A percentile compares a stretch with the other conserved stretches of the same genome.
Conservation (phyloP, 2,888 invertebrate species). For the Corbicula japonica region DNA sequence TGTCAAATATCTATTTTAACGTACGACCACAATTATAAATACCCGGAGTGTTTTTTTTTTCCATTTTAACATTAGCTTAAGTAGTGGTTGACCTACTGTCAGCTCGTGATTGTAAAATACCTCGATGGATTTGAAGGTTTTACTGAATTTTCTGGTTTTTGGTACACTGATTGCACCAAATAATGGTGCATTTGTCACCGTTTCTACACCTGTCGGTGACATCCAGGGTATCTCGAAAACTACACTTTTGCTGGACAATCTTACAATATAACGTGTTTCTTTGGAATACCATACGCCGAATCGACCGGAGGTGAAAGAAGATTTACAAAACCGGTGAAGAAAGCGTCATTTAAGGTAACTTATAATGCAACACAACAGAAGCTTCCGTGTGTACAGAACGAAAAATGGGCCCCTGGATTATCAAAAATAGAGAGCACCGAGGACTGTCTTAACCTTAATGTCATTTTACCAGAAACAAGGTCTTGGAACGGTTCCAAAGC, state of each 20-base stretch:
- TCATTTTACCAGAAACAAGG: slow-evolving; percentile 18
- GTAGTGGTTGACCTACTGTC: no score
- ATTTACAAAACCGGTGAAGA: slow-evolving; percentile 38
- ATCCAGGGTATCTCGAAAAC: slow-evolving; percentile 7
- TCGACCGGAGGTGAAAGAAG: slow-evolving; percentile 15
- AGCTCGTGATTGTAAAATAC: no score
- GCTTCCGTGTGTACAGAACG: slow-evolving; percentile 19
- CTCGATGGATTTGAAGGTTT: no score
- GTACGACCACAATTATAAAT: no score
- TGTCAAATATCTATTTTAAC: no score
- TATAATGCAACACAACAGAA: slow-evolving; percentile 7
- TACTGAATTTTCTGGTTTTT: no score
- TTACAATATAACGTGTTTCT: background rate
- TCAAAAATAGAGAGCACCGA: slow-evolving; percentile 4
- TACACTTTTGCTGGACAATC: background rate
- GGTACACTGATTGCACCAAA: no score
- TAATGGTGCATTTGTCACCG: slow-evolving; percentile 13
- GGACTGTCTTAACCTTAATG: slow-evolving; percentile 43
- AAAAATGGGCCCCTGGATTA: background rate
- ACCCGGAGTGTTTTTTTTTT: no score
- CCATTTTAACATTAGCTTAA: no score
- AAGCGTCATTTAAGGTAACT: slow-evolving; percentile 5
- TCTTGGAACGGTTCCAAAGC: background rate
- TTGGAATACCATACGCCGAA: slow-evolving; percentile 47
- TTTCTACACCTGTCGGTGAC: slow-evolving; percentile 19